These are phyloP conservation scores for Danio tinwini DNA, from an alignment of 2,797 vertebrate genomes.

Conservation along the genomic window DNA sequence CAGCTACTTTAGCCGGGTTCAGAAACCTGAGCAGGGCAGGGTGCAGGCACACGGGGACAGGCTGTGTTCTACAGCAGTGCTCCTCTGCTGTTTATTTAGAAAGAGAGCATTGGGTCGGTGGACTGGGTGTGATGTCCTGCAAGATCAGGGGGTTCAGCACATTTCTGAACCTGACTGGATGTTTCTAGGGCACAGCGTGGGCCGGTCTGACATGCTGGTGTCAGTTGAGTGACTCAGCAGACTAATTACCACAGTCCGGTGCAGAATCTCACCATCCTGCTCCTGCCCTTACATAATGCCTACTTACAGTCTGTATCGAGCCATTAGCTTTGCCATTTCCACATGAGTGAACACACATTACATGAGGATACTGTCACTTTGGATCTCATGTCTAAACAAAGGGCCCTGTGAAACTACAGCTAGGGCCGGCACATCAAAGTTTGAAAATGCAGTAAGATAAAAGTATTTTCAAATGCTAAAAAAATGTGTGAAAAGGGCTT, in stretches of 20 bases:
- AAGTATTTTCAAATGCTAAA: no score
- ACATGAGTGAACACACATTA: constrained; percentile 33
- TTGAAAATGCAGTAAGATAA: neutral
- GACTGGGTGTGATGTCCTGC: constrained; percentile 32
- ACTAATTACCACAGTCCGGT: constrained; percentile 69
- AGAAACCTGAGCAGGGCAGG: constrained; percentile 44
- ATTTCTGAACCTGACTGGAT: constrained; percentile 43
- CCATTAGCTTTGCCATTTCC: constrained; percentile 65
- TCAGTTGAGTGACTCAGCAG: constrained; percentile 74
- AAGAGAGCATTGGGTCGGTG: constrained; percentile 5
- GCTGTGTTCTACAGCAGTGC: neutral
- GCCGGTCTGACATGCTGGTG: constrained; percentile 66
- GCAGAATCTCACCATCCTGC: constrained; percentile 63
- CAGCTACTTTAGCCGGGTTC: constrained; percentile 18
- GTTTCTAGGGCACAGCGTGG: constrained; percentile 52
- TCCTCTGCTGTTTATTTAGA: constrained; percentile 10
- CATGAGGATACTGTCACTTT: constrained; percentile 33
- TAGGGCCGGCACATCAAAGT: neutral
- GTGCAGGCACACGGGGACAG: neutral
- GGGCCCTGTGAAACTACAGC: constrained; percentile 9
- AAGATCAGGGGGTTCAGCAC: constrained; percentile 48
- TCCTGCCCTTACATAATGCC: constrained; percentile 54
- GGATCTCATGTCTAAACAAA: constrained; percentile 21
- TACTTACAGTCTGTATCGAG: constrained; percentile 65
- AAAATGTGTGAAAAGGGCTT: neutral